These are phyloP conservation scores for Syngnathus acus DNA, from an alignment of 2,797 vertebrate genomes.

Conservation along the genomic window DNA sequence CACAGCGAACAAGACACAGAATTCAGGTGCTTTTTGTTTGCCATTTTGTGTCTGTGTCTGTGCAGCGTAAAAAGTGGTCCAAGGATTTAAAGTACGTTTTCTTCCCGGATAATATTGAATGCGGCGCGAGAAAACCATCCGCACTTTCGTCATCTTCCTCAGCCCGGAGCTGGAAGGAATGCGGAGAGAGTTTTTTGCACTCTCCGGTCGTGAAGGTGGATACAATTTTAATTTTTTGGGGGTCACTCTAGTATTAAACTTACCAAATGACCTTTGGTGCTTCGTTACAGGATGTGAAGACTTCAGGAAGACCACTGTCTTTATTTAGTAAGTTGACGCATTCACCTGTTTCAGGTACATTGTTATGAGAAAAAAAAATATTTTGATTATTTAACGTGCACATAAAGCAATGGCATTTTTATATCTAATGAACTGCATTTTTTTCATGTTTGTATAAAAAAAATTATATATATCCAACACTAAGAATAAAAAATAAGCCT, in stretches of 20 bases:
- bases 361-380: background rate
- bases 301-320: conserved; percentile 53
- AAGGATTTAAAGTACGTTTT: conserved; percentile 53
- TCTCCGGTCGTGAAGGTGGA: conserved; percentile 49
- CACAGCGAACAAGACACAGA: background rate
- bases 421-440: too few relatives aligned
- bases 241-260: background rate
- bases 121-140: conserved; percentile 30
- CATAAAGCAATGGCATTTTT: too few relatives aligned
- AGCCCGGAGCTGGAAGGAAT: conserved; percentile 73
- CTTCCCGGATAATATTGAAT: conserved; percentile 69
- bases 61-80: conserved; percentile 67
- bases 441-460: too few relatives aligned
- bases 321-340: conserved; percentile 45
- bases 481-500: too few relatives aligned
- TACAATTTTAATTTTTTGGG: background rate
- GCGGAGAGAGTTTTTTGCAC: conserved; percentile 79
- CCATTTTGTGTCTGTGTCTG: background rate
- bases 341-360: conserved; percentile 53
- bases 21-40: background rate
- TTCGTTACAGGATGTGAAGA: conserved; percentile 51
- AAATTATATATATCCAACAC: too few relatives aligned
- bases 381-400: too few relatives aligned
- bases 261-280: background rate
- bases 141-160: conserved; percentile 50